A percentile compares a stretch with the other conserved stretches of the same genome.
phyloP scores from a whole-genome alignment of 2,797 vertebrate genomes.

The Rhabdomys pumilio region DNA sequence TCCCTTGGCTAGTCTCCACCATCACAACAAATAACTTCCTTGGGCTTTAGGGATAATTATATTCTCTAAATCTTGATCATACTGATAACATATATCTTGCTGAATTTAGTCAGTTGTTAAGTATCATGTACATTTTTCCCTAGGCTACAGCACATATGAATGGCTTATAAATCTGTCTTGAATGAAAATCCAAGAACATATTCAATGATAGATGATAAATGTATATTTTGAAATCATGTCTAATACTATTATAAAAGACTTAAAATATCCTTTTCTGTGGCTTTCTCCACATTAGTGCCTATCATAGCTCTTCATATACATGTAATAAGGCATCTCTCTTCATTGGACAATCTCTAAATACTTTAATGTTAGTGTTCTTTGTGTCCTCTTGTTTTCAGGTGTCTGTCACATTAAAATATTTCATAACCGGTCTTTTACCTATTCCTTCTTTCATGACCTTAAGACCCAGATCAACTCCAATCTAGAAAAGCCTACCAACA shows the following conservation, averaged over 20 bases:
- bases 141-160: neutral
- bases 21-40: neutral
- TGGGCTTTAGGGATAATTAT: neutral
- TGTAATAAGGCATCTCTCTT: slow-evolving; percentile 29
- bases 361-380: neutral
- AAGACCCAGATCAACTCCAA: neutral
- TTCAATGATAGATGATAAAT: neutral
- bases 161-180: neutral
- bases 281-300: slow-evolving; percentile 4
- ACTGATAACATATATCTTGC: neutral
- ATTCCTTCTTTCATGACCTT: neutral
- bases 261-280: slow-evolving; percentile 3
- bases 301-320: neutral
- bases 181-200: slow-evolving; percentile 34
- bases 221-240: neutral
- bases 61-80: slow-evolving; percentile 8
- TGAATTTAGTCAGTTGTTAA: slow-evolving; percentile 26
- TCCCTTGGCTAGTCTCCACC: neutral
- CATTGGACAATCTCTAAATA: neutral
- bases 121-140: neutral
- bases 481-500: neutral
- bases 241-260: neutral
- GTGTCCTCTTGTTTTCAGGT: neutral
- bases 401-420: neutral
- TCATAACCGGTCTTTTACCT: neutral